These are phyloP conservation scores for Rhabdomys pumilio DNA, from an alignment of 2,797 vertebrate species.

Conservation along the genomic window DNA sequence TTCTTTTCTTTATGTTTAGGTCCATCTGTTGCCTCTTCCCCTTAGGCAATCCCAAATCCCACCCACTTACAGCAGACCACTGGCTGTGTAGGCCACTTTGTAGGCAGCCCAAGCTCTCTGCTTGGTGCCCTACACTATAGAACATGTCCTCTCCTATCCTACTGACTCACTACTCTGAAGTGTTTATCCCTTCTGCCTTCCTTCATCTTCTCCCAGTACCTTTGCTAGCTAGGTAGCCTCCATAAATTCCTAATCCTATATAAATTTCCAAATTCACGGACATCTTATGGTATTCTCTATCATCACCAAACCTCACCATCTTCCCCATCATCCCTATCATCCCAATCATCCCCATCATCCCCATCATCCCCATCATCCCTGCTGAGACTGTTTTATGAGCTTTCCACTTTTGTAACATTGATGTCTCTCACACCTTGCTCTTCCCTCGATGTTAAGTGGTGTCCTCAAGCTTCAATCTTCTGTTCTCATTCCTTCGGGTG, in stretches of 20 bases:
- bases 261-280: neutral
- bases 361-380: neutral
- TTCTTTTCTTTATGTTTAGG: neutral
- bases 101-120: neutral
- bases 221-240: neutral
- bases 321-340: neutral
- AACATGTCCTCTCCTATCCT: neutral
- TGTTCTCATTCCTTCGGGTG: neutral
- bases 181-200: neutral
- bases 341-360: neutral
- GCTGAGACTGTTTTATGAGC: too few relatives aligned
- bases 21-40: neutral
- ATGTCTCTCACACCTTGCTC: neutral
- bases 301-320: neutral
- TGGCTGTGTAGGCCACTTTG: neutral
- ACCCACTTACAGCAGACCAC: too few relatives aligned
- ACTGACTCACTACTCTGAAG: neutral
- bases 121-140: neutral
- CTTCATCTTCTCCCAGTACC: too few relatives aligned
- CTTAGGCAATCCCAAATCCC: neutral
- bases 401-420: too few relatives aligned
- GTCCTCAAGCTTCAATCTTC: neutral
- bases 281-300: neutral
- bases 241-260: neutral
- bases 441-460: neutral